Evolutionary conservation across 2,797 vertebrate genomes (phyloP).

Genomic region (Danionella dracula): DNA sequence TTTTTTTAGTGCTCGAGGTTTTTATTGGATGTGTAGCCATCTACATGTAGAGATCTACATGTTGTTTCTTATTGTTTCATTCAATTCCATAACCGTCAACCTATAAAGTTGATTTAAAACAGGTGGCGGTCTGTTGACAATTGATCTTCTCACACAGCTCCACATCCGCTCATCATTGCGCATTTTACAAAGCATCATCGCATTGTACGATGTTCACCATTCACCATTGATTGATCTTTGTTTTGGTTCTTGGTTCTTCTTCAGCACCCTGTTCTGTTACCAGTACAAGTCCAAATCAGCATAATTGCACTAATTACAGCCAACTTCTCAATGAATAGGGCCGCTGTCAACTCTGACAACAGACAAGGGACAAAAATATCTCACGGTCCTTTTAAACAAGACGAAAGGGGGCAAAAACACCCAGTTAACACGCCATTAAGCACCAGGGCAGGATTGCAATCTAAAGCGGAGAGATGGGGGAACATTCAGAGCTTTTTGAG

Average conservation of each 20-base stretch:
- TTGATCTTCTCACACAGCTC: too few species aligned
- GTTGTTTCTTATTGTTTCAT: too few species aligned
- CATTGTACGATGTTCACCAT: constrained; percentile 55
- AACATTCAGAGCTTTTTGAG: constrained; percentile 56
- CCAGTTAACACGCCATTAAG: constrained; percentile 66
- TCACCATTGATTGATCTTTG: constrained; percentile 69
- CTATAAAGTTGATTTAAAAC: too few species aligned
- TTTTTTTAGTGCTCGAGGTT: too few species aligned
- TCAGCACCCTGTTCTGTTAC: constrained; percentile 66
- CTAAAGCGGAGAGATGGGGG: constrained; percentile 51
- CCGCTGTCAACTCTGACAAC: constrained; percentile 74
- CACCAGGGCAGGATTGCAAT: constrained; percentile 59
- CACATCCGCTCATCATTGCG: too few species aligned
- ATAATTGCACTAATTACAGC: constrained; percentile 86
- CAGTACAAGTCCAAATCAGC: constrained; percentile 81
- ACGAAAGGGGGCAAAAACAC: constrained; percentile 65
- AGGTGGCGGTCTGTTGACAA: too few species aligned
- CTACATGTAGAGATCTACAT: too few species aligned
- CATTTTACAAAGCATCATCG: too few species aligned
- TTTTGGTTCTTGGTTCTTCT: constrained; percentile 65
- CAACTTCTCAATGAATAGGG: constrained; percentile 75
- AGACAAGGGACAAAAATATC: constrained; percentile 68
- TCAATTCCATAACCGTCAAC: too few species aligned
- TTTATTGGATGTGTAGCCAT: too few species aligned
- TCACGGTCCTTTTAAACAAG: constrained; percentile 65